These are phyloP conservation scores for Penelope pileata DNA, from an alignment of 2,113 vertebrate species.

Conservation along the genomic window DNA sequence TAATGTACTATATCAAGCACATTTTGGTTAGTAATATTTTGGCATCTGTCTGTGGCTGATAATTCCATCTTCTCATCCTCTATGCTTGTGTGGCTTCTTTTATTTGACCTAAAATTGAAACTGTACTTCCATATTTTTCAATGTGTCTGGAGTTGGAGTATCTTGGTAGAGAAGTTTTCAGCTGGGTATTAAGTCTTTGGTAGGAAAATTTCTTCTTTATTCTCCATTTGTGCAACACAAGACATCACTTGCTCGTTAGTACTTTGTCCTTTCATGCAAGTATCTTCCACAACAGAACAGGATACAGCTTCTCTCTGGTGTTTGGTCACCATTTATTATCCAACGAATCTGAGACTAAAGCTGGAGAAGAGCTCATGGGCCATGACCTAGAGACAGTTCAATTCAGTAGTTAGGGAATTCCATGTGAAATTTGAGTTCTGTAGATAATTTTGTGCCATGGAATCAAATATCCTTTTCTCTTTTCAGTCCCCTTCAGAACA, in stretches of 20 bases:
- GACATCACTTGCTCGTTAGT: slow-evolving; percentile 2
- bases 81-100: background rate
- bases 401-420: slow-evolving; percentile 75
- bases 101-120: background rate
- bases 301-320: slow-evolving; percentile 46
- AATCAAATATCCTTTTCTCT: background rate
- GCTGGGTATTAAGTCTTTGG: background rate
- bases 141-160: background rate
- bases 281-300: slow-evolving; percentile 30
- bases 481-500: background rate
- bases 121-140: background rate
- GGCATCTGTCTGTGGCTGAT: background rate
- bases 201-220: background rate
- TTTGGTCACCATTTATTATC: slow-evolving; percentile 72
- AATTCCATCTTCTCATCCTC: background rate
- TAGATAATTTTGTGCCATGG: slow-evolving; percentile 24
- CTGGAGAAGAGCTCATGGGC: slow-evolving; percentile 81
- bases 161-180: slow-evolving; percentile 11
- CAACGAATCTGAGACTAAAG: slow-evolving; percentile 81
- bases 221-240: background rate
- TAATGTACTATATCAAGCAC: background rate
- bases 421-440: slow-evolving; percentile 2
- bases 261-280: slow-evolving; percentile 54
- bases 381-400: slow-evolving; percentile 83
- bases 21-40: background rate